Evolutionary conservation across 2,888 invertebrate species (phyloP), one percentile per base, ranked within the genome.

Genomic region (Agonopterix subpropinquella): DNA sequence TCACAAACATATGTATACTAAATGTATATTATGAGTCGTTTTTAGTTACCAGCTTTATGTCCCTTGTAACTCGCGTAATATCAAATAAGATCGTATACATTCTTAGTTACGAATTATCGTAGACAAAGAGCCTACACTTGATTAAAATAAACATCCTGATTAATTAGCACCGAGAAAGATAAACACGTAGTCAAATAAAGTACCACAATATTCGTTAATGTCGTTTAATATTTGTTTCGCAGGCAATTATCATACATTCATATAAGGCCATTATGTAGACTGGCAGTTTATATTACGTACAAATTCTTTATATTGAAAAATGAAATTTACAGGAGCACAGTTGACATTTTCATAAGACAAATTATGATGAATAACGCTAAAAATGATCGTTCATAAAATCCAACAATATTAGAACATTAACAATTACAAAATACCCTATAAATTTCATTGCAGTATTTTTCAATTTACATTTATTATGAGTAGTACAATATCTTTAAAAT

Each of bases 361-460:
- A 41, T 11, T 11, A 9, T 28, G 28, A 28, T 37, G 46, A 52
- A 52, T 52, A 52, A 28, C 70, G 65, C 70, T 78, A 73, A 81
- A 77, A 76, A 79, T 80, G 58, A 76, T 70, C 69, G 68, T 70
- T 66, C 60, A 80, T 79, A 77, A 74, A 85, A 79, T 86, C 81
- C 65, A 85, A 85, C 85, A 86, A 78, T 85, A 72, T 77, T 75
- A 73, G 72, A 80, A 82, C 73, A 62, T 78, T 82, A 87, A 86
- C 87, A 85, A 76, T 86, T 82, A 81, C 77, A 79, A 77, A 70
- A 67, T 67, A 70, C 62, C 64, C 67, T 75, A 75, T 67, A 64
- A 62, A 65, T 69, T 67, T 61, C 54, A 58, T 61, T 49, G 60
- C 68, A 69, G 58, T 57, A 57, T 63, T 64, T 61, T 64, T 61